Evolutionary conservation across 2,888 invertebrate species (phyloP).

Genomic region (Aphrophora alni): DNA sequence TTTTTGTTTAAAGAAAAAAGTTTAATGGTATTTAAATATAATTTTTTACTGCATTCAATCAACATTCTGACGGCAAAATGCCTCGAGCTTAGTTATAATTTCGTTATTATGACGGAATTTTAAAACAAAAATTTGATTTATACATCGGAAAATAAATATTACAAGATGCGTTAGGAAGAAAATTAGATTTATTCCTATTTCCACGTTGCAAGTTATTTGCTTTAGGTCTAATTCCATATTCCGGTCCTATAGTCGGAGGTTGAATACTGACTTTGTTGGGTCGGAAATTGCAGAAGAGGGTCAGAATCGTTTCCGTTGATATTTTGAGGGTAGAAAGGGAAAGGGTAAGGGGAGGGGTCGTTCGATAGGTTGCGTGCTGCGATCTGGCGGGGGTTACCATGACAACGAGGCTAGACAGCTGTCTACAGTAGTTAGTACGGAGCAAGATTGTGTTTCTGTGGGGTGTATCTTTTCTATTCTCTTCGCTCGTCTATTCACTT

Average conservation of each 20-base stretch:
- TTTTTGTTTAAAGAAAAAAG: too few species aligned
- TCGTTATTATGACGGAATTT: too few species aligned
- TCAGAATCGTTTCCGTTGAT: slow-evolving; percentile 9
- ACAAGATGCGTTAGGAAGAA: not conserved
- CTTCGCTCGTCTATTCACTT: not conserved
- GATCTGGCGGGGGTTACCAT: not conserved
- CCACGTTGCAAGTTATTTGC: not conserved
- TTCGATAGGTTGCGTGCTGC: slow-evolving; percentile 2
- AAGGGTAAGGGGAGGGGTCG: not conserved
- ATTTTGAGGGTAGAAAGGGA: not conserved
- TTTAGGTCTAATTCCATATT: not conserved
- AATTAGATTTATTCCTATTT: not conserved
- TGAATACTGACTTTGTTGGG: slow-evolving; percentile 2
- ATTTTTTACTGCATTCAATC: too few species aligned
- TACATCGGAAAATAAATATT: not conserved
- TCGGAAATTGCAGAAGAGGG: slow-evolving; percentile 4
- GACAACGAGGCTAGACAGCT: not conserved
- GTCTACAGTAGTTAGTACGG: not conserved
- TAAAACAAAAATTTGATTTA: too few species aligned
- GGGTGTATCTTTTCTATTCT: not conserved
- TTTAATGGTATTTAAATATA: too few species aligned
- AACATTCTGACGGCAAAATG: too few species aligned
- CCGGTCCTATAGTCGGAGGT: not conserved
- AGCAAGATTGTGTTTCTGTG: not conserved
- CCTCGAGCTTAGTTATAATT: too few species aligned